Evolutionary conservation across 2,888 invertebrate species (phyloP), one percentile per base, ranked within the genome.

Genomic region (Temnothorax ravouxi): DNA sequence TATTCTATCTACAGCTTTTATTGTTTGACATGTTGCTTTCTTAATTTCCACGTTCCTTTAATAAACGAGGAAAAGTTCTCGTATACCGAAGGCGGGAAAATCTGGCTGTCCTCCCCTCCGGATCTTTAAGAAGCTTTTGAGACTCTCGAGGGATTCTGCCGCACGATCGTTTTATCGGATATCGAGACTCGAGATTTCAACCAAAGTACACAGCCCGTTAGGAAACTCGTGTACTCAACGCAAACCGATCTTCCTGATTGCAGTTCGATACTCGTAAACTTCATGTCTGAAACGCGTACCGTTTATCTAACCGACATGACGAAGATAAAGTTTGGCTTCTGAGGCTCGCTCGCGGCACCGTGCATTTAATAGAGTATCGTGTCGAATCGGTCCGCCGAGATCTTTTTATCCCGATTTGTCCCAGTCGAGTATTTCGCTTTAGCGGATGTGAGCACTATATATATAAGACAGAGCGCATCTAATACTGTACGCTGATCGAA

Each of bases 111-210:
- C 52, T 38, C 29, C 44, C 66, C 44, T 56, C 13, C 38, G 71
- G 69, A 80, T 62, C 74, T 74, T 83, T 83, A 86, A 86, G 82
- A 75, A 85, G 85, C 85, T 86, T 86, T 86, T 67, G 81, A 76
- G 84, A 66, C 74, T 85, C 85, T 62, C 81, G 67, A 72, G 84
- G 59, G 83, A 72, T 77, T 79, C 74, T 62, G 52, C 69, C 66
- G 66, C 56, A 77, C 62, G 84, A 86, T 86, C 86, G 79, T 82
- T 85, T 86, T 85, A 86, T 86, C 86, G 85, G 77, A 86, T 86
- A 86, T 86, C 76, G 82, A 74, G 83, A 69, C 86, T 83, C 74
- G 59, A 79, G 82, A 82, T 83, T 85, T 85, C 85, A 84, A 62
- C 71, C 61, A 76, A 84, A 76, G 81, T 84, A 83, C 86, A 84